A percentile compares a stretch with the other conserved stretches of the same genome.
phyloP scores from a whole-genome alignment of 1,140 invertebrate genomes.

The Cotesia vestalis region DNA sequence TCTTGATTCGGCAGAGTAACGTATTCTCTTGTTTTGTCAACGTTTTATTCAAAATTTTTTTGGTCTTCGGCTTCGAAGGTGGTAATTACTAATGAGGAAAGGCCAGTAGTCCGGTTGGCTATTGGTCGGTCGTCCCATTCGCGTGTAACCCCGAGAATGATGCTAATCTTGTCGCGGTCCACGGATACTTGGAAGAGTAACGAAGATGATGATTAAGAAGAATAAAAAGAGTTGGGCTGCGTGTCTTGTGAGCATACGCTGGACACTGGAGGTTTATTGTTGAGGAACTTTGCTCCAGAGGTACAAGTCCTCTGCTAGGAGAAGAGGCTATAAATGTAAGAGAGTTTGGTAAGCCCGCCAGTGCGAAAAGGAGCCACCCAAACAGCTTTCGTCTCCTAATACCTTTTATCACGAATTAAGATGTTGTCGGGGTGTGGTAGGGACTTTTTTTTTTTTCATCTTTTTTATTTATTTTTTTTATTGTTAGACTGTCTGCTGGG shows the following conservation, averaged over 20 bases:
- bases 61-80: constrained; percentile 36
- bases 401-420: constrained; percentile 62
- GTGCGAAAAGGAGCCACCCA: constrained; percentile 31
- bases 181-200: constrained; percentile 45
- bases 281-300: constrained; percentile 10
- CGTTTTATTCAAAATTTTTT: constrained; percentile 22
- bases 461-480: neutral
- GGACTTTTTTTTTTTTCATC: neutral
- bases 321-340: too few species aligned
- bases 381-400: constrained; percentile 53
- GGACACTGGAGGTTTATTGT: constrained; percentile 27
- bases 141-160: constrained; percentile 58
- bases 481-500: neutral
- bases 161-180: constrained; percentile 57
- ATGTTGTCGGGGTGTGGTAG: constrained; percentile 53
- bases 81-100: constrained; percentile 46
- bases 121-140: constrained; percentile 42
- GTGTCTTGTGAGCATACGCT: constrained; percentile 42
- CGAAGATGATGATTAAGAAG: neutral
- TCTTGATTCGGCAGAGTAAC: constrained; percentile 36
- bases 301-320: neutral
- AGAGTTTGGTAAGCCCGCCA: constrained; percentile 20
- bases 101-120: constrained; percentile 34
- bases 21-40: constrained; percentile 10
- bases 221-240: constrained; percentile 31